These are phyloP conservation scores for Drosophila lacertosa DNA, from an alignment of 1,140 invertebrate species.

Conservation along the genomic window DNA sequence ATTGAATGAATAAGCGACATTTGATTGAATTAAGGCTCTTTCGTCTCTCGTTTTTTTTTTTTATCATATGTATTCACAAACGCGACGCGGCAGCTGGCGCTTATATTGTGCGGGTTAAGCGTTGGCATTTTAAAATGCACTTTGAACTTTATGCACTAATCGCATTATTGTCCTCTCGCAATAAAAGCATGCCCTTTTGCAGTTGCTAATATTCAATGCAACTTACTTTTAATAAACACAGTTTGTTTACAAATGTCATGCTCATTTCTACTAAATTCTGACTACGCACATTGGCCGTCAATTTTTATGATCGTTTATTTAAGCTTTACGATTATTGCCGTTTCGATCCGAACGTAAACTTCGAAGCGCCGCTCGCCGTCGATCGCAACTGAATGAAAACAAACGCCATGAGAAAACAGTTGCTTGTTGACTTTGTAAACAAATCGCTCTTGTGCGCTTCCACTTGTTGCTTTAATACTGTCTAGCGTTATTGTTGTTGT, in stretches of 20 bases:
- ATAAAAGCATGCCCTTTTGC: too few relatives aligned
- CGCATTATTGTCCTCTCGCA: slow-evolving; percentile 19
- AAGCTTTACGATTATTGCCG: slow-evolving; percentile 22
- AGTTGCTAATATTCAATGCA: too few relatives aligned
- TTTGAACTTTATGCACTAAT: slow-evolving; percentile 30
- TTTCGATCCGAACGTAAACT: slow-evolving; percentile 41
- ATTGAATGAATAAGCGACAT: slow-evolving; percentile 83
- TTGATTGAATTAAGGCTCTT: slow-evolving; percentile 80
- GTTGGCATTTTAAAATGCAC: slow-evolving; percentile 49
- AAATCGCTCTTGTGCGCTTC: slow-evolving; percentile 38
- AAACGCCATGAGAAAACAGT: slow-evolving; percentile 29
- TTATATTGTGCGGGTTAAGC: slow-evolving; percentile 41
- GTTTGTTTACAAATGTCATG: neutral
- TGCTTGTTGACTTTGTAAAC: slow-evolving; percentile 63
- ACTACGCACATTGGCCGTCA: slow-evolving; percentile 9
- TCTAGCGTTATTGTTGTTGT: slow-evolving; percentile 1
- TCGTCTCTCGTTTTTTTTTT: slow-evolving; percentile 18
- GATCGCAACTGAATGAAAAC: slow-evolving; percentile 60
- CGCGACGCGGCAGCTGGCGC: slow-evolving; percentile 31
- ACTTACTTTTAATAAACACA: slow-evolving; percentile 25
- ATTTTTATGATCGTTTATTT: slow-evolving; percentile 30
- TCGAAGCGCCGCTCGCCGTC: slow-evolving; percentile 49
- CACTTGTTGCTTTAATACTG: slow-evolving; percentile 27
- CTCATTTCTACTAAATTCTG: neutral
- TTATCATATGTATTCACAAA: slow-evolving; percentile 20